Base-by-base conservation (phyloP, 2,797 vertebrate genomes). In the Pelodytes ibericus region DNA sequence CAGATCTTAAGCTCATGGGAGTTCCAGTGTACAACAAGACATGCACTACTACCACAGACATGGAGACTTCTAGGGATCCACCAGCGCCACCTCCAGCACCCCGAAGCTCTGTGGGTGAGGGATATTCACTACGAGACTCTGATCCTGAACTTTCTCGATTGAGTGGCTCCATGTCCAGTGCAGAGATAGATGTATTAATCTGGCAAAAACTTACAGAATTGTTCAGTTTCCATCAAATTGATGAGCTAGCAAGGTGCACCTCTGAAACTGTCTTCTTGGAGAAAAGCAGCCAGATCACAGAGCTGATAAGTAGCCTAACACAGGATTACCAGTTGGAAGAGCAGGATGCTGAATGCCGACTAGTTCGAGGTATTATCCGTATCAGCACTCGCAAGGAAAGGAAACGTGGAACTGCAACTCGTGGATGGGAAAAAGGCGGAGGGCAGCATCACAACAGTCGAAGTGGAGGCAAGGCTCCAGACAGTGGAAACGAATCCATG, bases 201-300 rank as follows among this genome's bases (percentile, higher is more conserved):
- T 98, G 95, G 85, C 95, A 94, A 88, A 99, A 99, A 84, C 93
- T 99, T 63, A 94, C 97, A 0, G 97, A 99, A 92, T 93, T 99
- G 0, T 99, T 98, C 82, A 96, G 96, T 1, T 89, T 98, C 63
- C 97, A 99, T 87, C 97, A 99, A 90, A 99, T 99, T 0, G 96
- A 99, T 20, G 96, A 99, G 91, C 90, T 99, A 85, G 97, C 97
- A 84, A 96, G 96, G 85, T 99, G 97, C 89, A 99, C 97, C 0
- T 98, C 97, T 0, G 97, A 99, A 88, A 96, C 96, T 0, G 96
- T 96, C 4, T 99, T 99, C 91, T 92, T 96, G 71, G 95, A 96
- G 86, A 98, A 98, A 89, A 99, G 96, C 88, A 98, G 95, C 70
- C 96, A 98, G 91, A 99, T 99, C 89, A 98, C 96, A 0, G 97